Percentiles rank a stretch among this genome's conserved stretches.
These are phyloP conservation scores for Halocaridina rubra DNA, from an alignment of 2,888 invertebrate genomes.

Conservation along the genomic window DNA sequence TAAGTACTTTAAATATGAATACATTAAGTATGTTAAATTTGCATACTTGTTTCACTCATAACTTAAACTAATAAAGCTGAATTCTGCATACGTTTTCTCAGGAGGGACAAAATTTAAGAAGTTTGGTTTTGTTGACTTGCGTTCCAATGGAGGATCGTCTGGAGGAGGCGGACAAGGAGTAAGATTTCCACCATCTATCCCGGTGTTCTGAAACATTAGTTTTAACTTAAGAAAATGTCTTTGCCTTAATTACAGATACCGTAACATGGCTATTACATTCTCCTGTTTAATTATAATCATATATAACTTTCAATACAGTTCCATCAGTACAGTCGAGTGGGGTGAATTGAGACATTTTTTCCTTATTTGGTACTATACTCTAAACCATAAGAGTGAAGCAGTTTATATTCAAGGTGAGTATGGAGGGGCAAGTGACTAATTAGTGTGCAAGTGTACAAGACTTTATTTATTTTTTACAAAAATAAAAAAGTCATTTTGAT, in stretches of 20 bases:
- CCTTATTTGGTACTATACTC: not conserved
- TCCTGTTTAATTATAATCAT: too few species aligned
- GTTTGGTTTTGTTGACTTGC: slow-evolving; percentile 49
- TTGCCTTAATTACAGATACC: too few species aligned
- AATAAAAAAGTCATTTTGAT: too few species aligned
- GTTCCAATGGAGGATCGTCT: slow-evolving; percentile 45
- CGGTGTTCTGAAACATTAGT: slow-evolving; percentile 31
- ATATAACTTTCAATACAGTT: too few species aligned
- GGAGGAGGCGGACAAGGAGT: slow-evolving; percentile 46
- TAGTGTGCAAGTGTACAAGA: slow-evolving; percentile 1
- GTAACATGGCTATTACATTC: too few species aligned
- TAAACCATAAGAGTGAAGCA: not conserved
- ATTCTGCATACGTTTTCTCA: slow-evolving; percentile 54
- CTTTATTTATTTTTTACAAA: too few species aligned
- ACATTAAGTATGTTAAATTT: too few species aligned
- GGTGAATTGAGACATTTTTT: not conserved
- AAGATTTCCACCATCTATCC: slow-evolving; percentile 35
- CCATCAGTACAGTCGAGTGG: too few species aligned
- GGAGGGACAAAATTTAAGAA: slow-evolving; percentile 56
- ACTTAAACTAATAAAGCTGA: too few species aligned
- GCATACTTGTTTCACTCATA: too few species aligned
- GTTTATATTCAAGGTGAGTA: slow-evolving; percentile 23
- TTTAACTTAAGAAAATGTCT: too few species aligned
- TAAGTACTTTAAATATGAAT: too few species aligned
- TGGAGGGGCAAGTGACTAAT: not conserved